These are phyloP conservation scores for Sylvilagus bachmani DNA, from an alignment of 2,113 vertebrate species.

Conservation along the genomic window DNA sequence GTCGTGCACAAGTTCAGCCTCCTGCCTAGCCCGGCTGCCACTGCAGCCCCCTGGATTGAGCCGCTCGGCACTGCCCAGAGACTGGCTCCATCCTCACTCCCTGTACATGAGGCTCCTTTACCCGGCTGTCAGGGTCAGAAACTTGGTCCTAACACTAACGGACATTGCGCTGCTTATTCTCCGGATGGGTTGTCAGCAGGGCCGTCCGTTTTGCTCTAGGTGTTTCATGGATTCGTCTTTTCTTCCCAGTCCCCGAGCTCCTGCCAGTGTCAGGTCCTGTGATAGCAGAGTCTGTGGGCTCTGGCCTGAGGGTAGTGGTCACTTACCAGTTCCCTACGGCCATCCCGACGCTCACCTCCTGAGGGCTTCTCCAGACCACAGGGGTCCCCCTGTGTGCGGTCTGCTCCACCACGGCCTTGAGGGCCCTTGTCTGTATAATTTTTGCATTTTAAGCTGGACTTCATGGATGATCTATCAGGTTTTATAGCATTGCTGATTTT, in stretches of 20 bases:
- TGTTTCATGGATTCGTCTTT: neutral
- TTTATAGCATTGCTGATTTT: constrained; percentile 47
- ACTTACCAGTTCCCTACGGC: neutral
- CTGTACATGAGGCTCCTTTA: neutral
- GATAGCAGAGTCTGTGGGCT: neutral
- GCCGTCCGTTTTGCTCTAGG: neutral
- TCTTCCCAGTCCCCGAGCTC: constrained; percentile 31
- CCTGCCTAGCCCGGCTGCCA: neutral
- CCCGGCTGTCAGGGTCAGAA: neutral
- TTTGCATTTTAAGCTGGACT: constrained; percentile 25
- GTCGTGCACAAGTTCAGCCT: neutral
- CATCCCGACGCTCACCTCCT: neutral
- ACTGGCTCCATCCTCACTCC: neutral
- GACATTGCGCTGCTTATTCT: neutral
- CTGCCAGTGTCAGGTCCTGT: neutral
- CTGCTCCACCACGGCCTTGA: neutral
- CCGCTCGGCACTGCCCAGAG: neutral
- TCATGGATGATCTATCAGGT: neutral
- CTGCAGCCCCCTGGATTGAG: neutral
- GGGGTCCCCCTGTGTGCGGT: neutral
- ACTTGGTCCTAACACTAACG: neutral
- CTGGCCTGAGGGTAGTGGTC: neutral
- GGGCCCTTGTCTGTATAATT: neutral
- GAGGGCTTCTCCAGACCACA: neutral
- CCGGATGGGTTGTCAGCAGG: no score